A percentile compares a stretch with the other conserved stretches of the same genome.
Conservation (phyloP, 2,888 invertebrate genomes). For the Drosophila parthenogenetica region DNA sequence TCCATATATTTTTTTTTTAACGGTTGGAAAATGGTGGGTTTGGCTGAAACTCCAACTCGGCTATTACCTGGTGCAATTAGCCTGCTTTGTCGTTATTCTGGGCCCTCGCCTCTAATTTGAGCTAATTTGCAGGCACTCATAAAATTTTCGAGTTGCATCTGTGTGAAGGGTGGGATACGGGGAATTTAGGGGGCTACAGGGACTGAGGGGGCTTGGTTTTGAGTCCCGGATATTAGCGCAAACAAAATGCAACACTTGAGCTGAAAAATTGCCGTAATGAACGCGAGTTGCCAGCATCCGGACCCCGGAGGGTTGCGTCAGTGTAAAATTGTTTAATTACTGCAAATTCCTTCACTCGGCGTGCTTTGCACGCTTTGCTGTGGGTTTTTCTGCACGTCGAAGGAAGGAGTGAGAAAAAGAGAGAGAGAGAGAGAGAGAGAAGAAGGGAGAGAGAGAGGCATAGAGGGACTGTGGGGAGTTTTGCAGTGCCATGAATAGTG, state of each 20-base stretch:
- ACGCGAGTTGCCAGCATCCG: conserved; percentile 58
- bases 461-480: conserved; percentile 2
- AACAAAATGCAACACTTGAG: conserved; percentile 82
- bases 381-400: conserved; percentile 34
- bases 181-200: too few relatives aligned
- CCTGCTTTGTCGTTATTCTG: conserved; percentile 28
- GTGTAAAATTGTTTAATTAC: conserved; percentile 77
- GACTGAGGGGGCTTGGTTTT: neutral
- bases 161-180: neutral
- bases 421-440: neutral
- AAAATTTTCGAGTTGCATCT: conserved; percentile 61
- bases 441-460: neutral
- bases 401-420: neutral
- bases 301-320: conserved; percentile 62
- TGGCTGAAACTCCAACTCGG: neutral
- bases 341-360: conserved; percentile 75
- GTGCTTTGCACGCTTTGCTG: conserved; percentile 61
- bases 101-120: conserved; percentile 56
- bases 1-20: too few relatives aligned
- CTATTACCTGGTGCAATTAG: conserved; percentile 47
- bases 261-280: conserved; percentile 79
- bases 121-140: conserved; percentile 79
- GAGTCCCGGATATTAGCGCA: conserved; percentile 75
- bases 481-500: conserved; percentile 48
- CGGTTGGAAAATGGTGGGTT: neutral